Evolutionary conservation across 2,888 invertebrate genomes (phyloP).

Genomic region (Cynaeus angustus): DNA sequence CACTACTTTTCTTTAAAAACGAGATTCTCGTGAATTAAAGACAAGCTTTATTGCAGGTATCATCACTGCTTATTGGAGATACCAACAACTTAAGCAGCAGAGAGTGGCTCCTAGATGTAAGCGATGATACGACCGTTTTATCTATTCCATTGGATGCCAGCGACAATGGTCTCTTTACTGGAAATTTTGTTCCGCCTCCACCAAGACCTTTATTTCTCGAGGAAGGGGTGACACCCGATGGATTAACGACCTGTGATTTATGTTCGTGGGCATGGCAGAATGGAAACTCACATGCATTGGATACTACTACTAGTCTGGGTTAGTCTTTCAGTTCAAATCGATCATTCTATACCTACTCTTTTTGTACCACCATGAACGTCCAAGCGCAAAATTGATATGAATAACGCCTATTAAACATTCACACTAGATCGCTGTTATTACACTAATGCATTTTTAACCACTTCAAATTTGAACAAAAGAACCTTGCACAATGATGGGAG

Average conservation of each 20-base stretch:
- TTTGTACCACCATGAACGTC: no score
- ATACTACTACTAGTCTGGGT: slow-evolving; percentile 75
- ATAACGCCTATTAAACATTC: slow-evolving; percentile 1
- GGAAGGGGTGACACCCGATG: slow-evolving; percentile 78
- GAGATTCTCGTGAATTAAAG: background rate
- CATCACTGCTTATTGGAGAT: slow-evolving; percentile 54
- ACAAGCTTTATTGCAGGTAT: slow-evolving; percentile 9
- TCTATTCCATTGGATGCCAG: slow-evolving; percentile 64
- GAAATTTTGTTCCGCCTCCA: slow-evolving; percentile 79
- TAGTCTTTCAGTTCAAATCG: no score
- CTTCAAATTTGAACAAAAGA: slow-evolving; percentile 2
- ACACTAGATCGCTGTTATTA: background rate
- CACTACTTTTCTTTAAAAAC: background rate
- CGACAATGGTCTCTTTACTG: slow-evolving; percentile 68
- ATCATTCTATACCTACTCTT: no score
- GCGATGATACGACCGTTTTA: slow-evolving; percentile 54
- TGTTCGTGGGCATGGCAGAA: slow-evolving; percentile 83
- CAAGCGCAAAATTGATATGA: background rate
- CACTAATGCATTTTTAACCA: slow-evolving; percentile 17
- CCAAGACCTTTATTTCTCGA: slow-evolving; percentile 80
- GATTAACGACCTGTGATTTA: slow-evolving; percentile 83
- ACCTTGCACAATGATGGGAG: slow-evolving; percentile 4
- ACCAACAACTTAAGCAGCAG: slow-evolving; percentile 55
- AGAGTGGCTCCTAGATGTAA: slow-evolving; percentile 57
- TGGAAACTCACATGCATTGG: slow-evolving; percentile 68